A percentile compares a stretch with the other conserved stretches of the same genome.
phyloP scores from a whole-genome alignment of 2,888 invertebrate genomes.

The Agrenia bidenticulata region DNA sequence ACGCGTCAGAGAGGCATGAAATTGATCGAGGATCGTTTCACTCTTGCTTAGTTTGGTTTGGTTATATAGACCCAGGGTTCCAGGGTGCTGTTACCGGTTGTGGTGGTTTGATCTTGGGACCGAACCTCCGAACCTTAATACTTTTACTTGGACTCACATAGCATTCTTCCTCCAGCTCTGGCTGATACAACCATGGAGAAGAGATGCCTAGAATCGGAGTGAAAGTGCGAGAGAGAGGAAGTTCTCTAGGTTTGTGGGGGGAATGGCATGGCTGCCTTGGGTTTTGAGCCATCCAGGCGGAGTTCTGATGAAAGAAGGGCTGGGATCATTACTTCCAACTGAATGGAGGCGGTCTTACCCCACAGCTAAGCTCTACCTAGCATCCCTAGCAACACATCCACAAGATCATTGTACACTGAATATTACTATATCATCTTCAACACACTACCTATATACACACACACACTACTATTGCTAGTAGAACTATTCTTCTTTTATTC shows the following conservation, averaged over 20 bases:
- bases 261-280: slow-evolving; percentile 20
- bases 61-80: too few species aligned
- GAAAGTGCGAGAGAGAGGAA: slow-evolving; percentile 10
- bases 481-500: slow-evolving; percentile 2
- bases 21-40: slow-evolving; percentile 53
- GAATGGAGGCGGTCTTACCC: slow-evolving; percentile 48
- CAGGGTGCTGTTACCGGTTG: too few species aligned
- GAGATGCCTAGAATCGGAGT: too few species aligned
- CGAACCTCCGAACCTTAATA: too few species aligned
- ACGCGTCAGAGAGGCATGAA: slow-evolving; percentile 52
- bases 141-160: too few species aligned
- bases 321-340: slow-evolving; percentile 51
- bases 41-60: too few species aligned
- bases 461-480: too few species aligned
- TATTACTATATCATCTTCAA: slow-evolving; percentile 9
- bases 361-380: slow-evolving; percentile 8
- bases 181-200: too few species aligned
- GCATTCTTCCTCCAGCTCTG: too few species aligned
- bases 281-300: slow-evolving; percentile 48
- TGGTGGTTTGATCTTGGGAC: too few species aligned
- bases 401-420: not conserved
- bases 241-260: slow-evolving; percentile 15
- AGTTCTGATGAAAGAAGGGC: slow-evolving; percentile 52
- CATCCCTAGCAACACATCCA: slow-evolving; percentile 12
- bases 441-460: too few species aligned